Evolutionary conservation across 2,797 vertebrate genomes (phyloP).

Genomic region (Chiloscyllium punctatum): DNA sequence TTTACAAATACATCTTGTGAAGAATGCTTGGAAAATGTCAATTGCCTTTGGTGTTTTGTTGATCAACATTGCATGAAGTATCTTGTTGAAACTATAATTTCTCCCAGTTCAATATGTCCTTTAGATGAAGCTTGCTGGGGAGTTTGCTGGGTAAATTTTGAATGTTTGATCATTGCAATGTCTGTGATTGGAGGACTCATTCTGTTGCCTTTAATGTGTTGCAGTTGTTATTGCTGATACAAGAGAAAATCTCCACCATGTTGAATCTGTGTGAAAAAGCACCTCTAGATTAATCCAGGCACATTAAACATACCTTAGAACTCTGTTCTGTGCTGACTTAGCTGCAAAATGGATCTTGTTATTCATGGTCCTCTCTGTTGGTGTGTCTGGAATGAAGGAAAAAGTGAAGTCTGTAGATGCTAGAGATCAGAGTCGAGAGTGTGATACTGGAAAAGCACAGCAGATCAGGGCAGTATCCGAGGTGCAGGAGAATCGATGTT

Average conservation of each 20-base stretch:
- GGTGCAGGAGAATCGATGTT: no score
- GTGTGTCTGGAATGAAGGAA: no score
- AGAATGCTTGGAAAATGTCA: constrained; percentile 59
- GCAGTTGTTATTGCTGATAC: constrained; percentile 72
- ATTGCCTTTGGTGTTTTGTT: constrained; percentile 79
- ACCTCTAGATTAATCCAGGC: not conserved
- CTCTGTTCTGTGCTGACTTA: not conserved
- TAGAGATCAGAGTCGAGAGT: no score
- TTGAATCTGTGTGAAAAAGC: not conserved
- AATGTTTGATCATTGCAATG: constrained; percentile 72
- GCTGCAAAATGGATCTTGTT: not conserved
- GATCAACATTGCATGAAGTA: constrained; percentile 69
- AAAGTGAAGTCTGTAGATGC: no score
- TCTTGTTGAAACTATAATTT: constrained; percentile 69
- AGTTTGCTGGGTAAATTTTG: constrained; percentile 83
- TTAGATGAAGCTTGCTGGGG: constrained; percentile 72
- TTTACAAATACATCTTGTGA: constrained; percentile 58
- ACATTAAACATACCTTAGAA: not conserved
- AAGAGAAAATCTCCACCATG: constrained; percentile 50
- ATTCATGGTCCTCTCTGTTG: not conserved
- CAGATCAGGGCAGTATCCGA: no score
- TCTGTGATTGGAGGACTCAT: constrained; percentile 62
- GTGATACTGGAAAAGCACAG: no score
- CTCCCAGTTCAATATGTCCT: constrained; percentile 61
- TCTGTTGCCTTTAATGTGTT: constrained; percentile 57